These are phyloP conservation scores for Mus spretus DNA, from an alignment of 2,797 vertebrate genomes.

Conservation along the genomic window DNA sequence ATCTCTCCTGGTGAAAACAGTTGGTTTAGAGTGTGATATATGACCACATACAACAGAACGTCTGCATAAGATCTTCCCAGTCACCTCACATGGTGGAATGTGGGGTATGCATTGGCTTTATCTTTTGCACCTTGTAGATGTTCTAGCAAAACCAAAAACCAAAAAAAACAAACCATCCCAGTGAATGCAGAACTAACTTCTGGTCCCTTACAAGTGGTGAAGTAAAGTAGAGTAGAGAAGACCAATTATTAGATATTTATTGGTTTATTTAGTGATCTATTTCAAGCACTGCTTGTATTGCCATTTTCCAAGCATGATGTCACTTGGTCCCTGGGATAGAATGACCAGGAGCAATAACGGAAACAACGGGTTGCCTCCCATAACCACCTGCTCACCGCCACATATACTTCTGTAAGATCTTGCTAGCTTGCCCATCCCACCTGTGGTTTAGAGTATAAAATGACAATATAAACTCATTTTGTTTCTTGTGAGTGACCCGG, in stretches of 20 bases:
- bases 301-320: background rate
- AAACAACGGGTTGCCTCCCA: background rate
- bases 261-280: background rate
- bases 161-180: too few species aligned
- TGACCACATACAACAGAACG: background rate
- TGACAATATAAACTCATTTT: background rate
- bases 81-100: background rate
- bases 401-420: background rate
- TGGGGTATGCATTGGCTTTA: background rate
- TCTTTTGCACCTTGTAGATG: too few species aligned
- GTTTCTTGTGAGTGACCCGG: background rate
- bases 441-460: background rate
- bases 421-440: background rate
- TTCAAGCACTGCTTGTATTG: background rate
- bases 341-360: background rate
- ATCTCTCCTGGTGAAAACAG: background rate
- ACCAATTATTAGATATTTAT: background rate
- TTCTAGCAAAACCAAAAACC: too few species aligned
- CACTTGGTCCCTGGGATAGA: background rate
- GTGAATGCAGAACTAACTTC: background rate
- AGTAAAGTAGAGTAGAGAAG: background rate
- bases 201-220: background rate
- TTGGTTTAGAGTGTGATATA: background rate
- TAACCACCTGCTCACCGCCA: background rate
- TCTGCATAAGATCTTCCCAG: background rate